Evolutionary conservation across 2,113 vertebrate genomes (phyloP).

Genomic region (Illadopsis cleaveri): DNA sequence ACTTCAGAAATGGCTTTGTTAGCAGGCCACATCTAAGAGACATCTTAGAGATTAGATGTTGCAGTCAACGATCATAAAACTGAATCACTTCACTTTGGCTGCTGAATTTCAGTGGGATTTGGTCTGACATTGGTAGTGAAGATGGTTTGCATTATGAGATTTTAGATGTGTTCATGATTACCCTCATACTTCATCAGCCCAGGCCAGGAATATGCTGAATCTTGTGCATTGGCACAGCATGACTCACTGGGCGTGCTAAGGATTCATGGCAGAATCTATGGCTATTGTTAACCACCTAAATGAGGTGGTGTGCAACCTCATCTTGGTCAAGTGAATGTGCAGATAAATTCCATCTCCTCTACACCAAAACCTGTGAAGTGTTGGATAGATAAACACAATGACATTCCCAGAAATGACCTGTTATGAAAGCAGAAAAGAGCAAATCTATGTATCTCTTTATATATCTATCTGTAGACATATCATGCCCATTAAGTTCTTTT

Average conservation of each 20-base stretch:
- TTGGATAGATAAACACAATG: not conserved
- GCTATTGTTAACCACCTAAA: not conserved
- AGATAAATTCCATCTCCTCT: not conserved
- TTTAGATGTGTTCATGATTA: not conserved
- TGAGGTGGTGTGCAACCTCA: not conserved
- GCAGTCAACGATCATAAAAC: not conserved
- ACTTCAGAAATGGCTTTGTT: not conserved
- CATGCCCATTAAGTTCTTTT: not conserved
- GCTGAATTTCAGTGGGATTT: not conserved
- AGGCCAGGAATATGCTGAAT: not conserved
- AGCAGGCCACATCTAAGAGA: not conserved
- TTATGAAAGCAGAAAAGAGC: not conserved
- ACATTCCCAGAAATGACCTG: not conserved
- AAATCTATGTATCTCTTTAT: not conserved
- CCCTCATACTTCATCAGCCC: not conserved
- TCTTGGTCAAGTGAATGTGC: not conserved
- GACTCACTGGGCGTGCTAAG: not conserved
- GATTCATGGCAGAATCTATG: not conserved
- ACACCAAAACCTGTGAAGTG: not conserved
- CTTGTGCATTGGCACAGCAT: fast-evolving
- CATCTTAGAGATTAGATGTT: not conserved
- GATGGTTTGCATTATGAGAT: not conserved
- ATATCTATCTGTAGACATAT: not conserved
- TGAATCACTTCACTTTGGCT: not conserved
- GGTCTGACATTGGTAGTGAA: not conserved